Evolutionary conservation across 2,888 invertebrate genomes (phyloP).

Genomic region (Volucella zonaria): DNA sequence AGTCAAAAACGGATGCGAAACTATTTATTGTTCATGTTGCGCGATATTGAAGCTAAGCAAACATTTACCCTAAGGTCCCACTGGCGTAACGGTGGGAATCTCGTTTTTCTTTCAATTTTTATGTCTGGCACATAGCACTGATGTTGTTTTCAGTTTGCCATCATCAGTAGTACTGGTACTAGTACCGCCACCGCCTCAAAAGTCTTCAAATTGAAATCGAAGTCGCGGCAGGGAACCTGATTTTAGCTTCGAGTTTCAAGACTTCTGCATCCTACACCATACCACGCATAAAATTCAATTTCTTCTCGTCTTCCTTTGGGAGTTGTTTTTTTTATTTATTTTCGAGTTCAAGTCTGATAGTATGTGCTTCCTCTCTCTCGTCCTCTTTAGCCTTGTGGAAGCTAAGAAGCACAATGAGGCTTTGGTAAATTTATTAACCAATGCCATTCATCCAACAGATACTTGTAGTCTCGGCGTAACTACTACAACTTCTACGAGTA

Average conservation of each 20-base stretch:
- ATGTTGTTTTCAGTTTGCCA: background rate
- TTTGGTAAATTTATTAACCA: constrained; percentile 64
- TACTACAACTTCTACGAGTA: constrained; percentile 9
- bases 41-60: constrained; percentile 64
- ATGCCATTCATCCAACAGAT: constrained; percentile 20
- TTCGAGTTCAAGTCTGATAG: background rate
- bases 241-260: constrained; percentile 24
- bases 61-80: constrained; percentile 41
- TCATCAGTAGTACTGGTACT: background rate
- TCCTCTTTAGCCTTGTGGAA: background rate
- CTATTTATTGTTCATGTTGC: constrained; percentile 67
- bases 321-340: background rate
- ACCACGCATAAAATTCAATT: constrained; percentile 40
- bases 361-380: constrained; percentile 50
- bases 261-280: constrained; percentile 57
- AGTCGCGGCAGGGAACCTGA: constrained; percentile 48
- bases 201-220: constrained; percentile 19
- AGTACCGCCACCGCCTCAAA: background rate
- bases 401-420: constrained; percentile 21
- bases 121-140: constrained; percentile 22
- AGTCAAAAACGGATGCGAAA: constrained; percentile 64
- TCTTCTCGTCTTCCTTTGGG: constrained; percentile 33
- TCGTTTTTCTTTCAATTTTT: constrained; percentile 28
- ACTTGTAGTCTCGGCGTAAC: constrained; percentile 27
- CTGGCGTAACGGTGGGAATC: constrained; percentile 5